Base-by-base conservation (phyloP, 1,140 invertebrate genomes). In the Coelopa frigida region DNA sequence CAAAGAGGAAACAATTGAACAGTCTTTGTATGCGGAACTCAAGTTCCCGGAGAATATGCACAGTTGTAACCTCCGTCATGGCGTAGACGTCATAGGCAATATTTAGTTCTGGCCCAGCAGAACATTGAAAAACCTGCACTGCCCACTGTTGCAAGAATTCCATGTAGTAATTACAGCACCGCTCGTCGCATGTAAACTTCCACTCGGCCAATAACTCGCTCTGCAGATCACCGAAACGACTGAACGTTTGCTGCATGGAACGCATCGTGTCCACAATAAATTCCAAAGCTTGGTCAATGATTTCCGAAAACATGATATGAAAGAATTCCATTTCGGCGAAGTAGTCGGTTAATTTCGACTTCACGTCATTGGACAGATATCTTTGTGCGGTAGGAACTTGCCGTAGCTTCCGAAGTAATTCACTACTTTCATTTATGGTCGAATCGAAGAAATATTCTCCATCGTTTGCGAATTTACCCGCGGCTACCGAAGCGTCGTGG, bases 311-410 rank as follows among this genome's bases (percentile, higher is more conserved):
- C 33, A 59, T 49, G 4, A 62, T 50, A 15, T 66, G 52, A 42
- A 66, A 63, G 38, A 56, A 63, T 36, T 66, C 62, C 59, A 66
- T 66, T 56, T 66, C 62, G 1, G 54, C 26, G 53, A 62, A 66
- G 44, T 66, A 66, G 35, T 56, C 58, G 1, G 61, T 63, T 32
- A 66, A 36, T 8, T 49, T 44, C 5, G 50, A 20, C 45, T 66
- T 66, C 2, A 58, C 50, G 2, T 35, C 7, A 12, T 46, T 54
- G 1, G 58, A 15, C 18, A 50, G 17, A 20, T 27, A 38, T 27
- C 15, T 52, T 37, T 61, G 56, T 4, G 49, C 46, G 17, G 58
- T 41, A 10, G 59, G 59, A 12, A 66, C 50, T 37, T 58, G 56
- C 0, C 62, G 53, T n/a, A 66, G 48, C 6, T 56, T 61, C 15